A percentile compares a stretch with the other conserved stretches of the same genome.
These are phyloP conservation scores for Drosophila sproati DNA, from an alignment of 1,140 invertebrate genomes.

Conservation along the genomic window DNA sequence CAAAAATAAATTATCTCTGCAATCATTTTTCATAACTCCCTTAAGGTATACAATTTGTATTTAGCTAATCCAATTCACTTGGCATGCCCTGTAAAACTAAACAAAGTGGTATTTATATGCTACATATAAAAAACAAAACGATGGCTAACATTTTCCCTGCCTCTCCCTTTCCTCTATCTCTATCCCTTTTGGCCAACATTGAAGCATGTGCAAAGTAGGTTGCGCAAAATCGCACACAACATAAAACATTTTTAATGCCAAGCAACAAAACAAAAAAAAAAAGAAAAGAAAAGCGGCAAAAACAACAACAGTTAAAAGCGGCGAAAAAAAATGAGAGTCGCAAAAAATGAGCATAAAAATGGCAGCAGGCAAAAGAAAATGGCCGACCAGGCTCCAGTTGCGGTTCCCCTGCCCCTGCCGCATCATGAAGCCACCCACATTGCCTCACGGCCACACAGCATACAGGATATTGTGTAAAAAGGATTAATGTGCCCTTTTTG, in stretches of 20 bases:
- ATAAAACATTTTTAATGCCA: conserved; percentile 84
- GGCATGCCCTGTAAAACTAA: not conserved
- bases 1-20: too few relatives aligned
- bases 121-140: conserved; percentile 50
- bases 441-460: conserved; percentile 31
- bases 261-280: conserved; percentile 38
- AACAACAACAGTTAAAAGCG: conserved; percentile 19
- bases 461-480: conserved; percentile 81
- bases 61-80: not conserved
- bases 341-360: conserved; percentile 78
- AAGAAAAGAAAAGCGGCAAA: not conserved
- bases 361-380: conserved; percentile 80
- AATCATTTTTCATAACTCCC: too few relatives aligned
- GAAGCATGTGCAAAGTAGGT: conserved; percentile 80
- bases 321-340: conserved; percentile 38
- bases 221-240: conserved; percentile 80
- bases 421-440: not conserved
- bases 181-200: conserved; percentile 1
- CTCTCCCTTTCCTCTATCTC: not conserved
- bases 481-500: conserved; percentile 78
- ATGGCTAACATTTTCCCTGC: conserved; percentile 37
- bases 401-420: conserved; percentile 8
- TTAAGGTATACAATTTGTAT: too few relatives aligned
- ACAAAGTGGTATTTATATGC: conserved; percentile 19
- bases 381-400: conserved; percentile 58